Evolutionary conservation across 2,113 vertebrate genomes (phyloP), one percentile per base, ranked within the genome.

Genomic region (Esox niger): DNA sequence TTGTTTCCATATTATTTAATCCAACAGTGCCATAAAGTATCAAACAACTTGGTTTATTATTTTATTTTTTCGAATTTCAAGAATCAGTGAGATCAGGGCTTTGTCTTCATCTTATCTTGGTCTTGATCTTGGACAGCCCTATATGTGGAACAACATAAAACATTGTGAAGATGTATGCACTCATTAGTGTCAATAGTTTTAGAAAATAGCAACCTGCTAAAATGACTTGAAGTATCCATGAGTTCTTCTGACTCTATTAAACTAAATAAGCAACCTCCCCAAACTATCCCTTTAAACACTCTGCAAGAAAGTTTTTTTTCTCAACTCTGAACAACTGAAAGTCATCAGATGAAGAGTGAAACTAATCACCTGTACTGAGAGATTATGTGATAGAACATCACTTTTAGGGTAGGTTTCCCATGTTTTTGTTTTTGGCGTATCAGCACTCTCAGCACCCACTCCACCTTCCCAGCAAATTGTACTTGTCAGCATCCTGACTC

Each of bases 401-500:
- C 65, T 73, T 74, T 74, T 66, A n/a, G 66, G 68, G 57, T 21
- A 2, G 17, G 57, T 68, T 74, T 55, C 57, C 21, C n/a, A 61
- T 62, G 64, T 49, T 60, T 52, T 23, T 49, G 47, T 69, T 73
- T 59, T 67, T 17, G 17, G 56, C 3, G 11, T 33, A 54, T 65
- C 57, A 56, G 71, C 58, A 68, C 13, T 63, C 17, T 63, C 38
- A 17, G 33, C 70, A 43, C 65, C 68, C 25, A 66, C 65, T 60
- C 13, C 67, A 46, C 31, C 69, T n/a, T 67, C 31, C 54, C 38
- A 64, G 62, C 72, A 76, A 74, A 82, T 86, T 67, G 71, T 62
- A 47, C 27, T 63, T 69, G 81, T 82, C 86, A 80, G 82, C 85
- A 76, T 63, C 69, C 75, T 66, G 64, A 73, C 70, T 78, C 21